Evolutionary conservation across 2,888 invertebrate genomes (phyloP).

Genomic region (Diarsia brunnea): DNA sequence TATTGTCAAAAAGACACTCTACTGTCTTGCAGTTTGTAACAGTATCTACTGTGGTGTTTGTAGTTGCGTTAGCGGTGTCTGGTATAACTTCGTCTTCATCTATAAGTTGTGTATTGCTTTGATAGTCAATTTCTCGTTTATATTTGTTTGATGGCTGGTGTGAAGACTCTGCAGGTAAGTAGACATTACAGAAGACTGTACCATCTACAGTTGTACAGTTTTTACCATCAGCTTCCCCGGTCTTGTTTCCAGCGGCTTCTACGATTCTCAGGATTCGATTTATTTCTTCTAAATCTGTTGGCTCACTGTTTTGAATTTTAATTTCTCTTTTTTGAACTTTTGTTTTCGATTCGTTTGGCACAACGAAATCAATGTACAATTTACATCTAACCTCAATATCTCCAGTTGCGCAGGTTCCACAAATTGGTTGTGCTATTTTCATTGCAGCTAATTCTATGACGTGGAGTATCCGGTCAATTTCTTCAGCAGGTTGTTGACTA

Average conservation of each 20-base stretch:
- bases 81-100: slow-evolving; percentile 9
- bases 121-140: slow-evolving; percentile 25
- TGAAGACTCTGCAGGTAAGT: slow-evolving; percentile 15
- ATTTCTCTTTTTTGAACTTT: slow-evolving; percentile 1
- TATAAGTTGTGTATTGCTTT: not conserved
- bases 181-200: slow-evolving; percentile 22
- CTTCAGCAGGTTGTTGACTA: no score
- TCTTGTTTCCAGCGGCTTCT: not conserved
- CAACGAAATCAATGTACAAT: no score
- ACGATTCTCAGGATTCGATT: not conserved
- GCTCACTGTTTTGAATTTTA: not conserved
- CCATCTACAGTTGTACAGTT: slow-evolving; percentile 18
- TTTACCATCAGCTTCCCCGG: not conserved
- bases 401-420: no score
- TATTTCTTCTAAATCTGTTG: slow-evolving; percentile 14
- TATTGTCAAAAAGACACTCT: not conserved
- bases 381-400: no score
- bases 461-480: no score
- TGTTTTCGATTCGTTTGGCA: no score
- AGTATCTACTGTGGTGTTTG: no score
- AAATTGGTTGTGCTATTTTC: no score
- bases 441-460: no score
- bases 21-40: not conserved
- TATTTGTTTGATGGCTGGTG: not conserved
- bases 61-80: not conserved